phyloP scores from a whole-genome alignment of 2,888 invertebrate genomes.

The Phyllotreta cruciferae region DNA sequence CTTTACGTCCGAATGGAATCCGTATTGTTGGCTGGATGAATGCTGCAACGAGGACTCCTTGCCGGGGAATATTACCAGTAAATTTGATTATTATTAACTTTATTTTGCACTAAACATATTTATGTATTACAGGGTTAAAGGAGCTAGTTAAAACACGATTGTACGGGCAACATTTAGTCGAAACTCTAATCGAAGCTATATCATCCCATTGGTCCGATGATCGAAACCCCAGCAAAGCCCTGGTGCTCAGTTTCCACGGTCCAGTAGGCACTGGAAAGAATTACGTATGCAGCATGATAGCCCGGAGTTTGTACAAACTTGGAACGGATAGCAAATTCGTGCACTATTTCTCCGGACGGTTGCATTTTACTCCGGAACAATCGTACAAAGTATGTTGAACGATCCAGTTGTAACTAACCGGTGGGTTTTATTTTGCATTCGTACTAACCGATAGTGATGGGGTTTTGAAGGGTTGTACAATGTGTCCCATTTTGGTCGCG shows the following conservation, averaged over 20 bases:
- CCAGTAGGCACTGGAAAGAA: conserved; percentile 94
- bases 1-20: conserved; percentile 23
- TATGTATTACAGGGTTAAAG: conserved; percentile 12
- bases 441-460: too few relatives aligned
- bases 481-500: too few relatives aligned
- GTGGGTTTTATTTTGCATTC: too few relatives aligned
- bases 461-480: too few relatives aligned
- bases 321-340: conserved; percentile 80
- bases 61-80: conserved; percentile 27
- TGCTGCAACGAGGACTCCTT: conserved; percentile 40
- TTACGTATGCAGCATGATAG: conserved; percentile 78
- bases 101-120: too few relatives aligned
- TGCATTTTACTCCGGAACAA: conserved; percentile 71
- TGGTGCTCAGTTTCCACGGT: conserved; percentile 93
- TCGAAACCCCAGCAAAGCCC: conserved; percentile 71
- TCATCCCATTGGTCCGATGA: conserved; percentile 64
- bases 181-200: conserved; percentile 72
- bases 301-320: conserved; percentile 70
- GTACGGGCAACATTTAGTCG: conserved; percentile 84
- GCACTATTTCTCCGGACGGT: conserved; percentile 79
- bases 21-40: conserved; percentile 32
- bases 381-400: conserved; percentile 58
- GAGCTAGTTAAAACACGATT: conserved; percentile 61
- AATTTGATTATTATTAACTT: background rate
- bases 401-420: too few relatives aligned